phyloP scores from a whole-genome alignment of 2,113 vertebrate genomes.

The Muscicapa adusta region DNA sequence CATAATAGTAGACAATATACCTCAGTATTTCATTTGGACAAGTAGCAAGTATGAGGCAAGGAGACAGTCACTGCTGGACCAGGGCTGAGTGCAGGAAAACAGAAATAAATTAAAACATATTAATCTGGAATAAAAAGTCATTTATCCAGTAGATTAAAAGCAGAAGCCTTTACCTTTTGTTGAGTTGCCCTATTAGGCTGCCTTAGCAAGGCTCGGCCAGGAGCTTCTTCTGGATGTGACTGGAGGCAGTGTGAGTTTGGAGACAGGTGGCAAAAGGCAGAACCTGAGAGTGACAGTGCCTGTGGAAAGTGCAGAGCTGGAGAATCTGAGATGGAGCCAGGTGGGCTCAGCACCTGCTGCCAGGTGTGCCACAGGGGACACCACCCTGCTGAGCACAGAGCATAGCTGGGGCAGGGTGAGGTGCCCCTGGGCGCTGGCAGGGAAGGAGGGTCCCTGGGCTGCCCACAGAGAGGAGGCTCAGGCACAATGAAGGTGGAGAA shows the following conservation, averaged over 20 bases:
- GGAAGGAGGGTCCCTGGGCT: background rate
- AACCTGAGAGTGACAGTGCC: background rate
- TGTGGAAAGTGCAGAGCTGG: background rate
- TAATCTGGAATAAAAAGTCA: slow-evolving; percentile 41
- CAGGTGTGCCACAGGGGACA: background rate
- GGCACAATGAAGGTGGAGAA: background rate
- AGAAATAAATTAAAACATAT: slow-evolving; percentile 54
- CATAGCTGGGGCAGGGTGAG: background rate
- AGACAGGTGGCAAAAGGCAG: background rate
- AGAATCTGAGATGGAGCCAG: background rate
- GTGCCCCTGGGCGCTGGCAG: background rate
- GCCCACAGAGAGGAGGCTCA: background rate
- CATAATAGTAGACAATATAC: slow-evolving; percentile 59
- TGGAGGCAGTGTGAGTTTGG: background rate
- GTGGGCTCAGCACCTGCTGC: background rate
- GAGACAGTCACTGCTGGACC: background rate
- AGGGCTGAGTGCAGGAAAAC: slow-evolving; percentile 11
- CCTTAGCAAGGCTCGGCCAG: background rate
- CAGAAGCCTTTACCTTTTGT: background rate
- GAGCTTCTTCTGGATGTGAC: background rate
- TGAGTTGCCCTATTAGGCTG: background rate
- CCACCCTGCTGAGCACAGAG: background rate
- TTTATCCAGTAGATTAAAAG: slow-evolving; percentile 34
- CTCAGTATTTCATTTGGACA: slow-evolving; percentile 34
- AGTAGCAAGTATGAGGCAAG: background rate